These are phyloP conservation scores for Acanthosepion lycidas DNA, from an alignment of 2,888 invertebrate genomes.

Conservation along the genomic window DNA sequence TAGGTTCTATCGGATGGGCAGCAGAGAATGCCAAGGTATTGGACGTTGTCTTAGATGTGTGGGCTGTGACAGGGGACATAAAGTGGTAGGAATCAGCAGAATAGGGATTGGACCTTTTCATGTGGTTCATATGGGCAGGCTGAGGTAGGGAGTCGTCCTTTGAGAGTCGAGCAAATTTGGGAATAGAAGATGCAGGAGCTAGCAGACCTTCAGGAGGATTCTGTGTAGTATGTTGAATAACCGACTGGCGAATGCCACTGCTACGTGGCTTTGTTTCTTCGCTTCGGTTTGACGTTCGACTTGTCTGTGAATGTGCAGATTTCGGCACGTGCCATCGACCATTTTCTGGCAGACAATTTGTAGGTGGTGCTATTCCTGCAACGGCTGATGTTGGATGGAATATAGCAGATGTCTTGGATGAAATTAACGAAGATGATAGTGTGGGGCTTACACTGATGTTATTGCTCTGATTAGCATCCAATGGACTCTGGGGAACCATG, in stretches of 20 bases:
- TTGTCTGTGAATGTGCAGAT: neutral
- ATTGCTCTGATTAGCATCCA: neutral
- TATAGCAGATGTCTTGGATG: conserved; percentile 8
- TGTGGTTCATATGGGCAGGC: conserved; percentile 42
- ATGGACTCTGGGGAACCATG: neutral
- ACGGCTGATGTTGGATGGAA: neutral
- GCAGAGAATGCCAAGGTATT: conserved; percentile 21
- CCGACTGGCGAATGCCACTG: conserved; percentile 23
- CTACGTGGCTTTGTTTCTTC: conserved; percentile 40
- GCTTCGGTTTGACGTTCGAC: conserved; percentile 6
- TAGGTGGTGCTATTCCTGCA: neutral
- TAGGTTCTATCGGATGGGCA: conserved; percentile 3
- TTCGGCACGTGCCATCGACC: conserved; percentile 40
- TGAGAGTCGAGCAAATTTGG: neutral
- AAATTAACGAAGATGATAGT: neutral
- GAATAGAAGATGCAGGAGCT: conserved; percentile 2
- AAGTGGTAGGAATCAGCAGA: conserved; percentile 24
- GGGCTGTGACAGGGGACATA: conserved; percentile 35
- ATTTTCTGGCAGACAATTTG: conserved; percentile 37
- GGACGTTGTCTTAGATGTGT: conserved; percentile 34
- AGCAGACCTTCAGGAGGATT: conserved; percentile 17
- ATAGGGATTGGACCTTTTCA: neutral
- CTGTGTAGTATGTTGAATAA: conserved; percentile 37
- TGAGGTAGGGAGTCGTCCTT: conserved; percentile 43
- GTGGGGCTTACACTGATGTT: neutral